Percentiles rank a stretch among this genome's conserved stretches.
phyloP scores from a whole-genome alignment of 2,888 invertebrate species.

The Falcaria lacertinaria region DNA sequence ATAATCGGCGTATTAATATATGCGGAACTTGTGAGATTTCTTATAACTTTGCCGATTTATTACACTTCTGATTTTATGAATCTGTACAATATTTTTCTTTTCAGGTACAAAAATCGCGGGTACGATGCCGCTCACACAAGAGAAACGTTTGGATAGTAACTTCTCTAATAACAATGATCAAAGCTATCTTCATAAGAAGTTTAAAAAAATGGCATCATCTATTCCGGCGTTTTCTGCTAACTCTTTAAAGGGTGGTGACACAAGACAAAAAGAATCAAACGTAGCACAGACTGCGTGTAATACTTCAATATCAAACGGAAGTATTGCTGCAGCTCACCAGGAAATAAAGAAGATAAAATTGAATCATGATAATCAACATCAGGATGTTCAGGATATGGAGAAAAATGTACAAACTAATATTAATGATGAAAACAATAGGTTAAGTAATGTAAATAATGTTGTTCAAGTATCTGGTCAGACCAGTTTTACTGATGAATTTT shows the following conservation, averaged over 20 bases:
- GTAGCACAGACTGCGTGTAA: conserved; percentile 48
- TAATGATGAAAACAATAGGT: conserved; percentile 67
- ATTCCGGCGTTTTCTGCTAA: conserved; percentile 60
- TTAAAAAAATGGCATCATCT: conserved; percentile 90
- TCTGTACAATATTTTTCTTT: conserved; percentile 25
- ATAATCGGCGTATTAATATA: no score
- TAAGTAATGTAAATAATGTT: conserved; percentile 73
- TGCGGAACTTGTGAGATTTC: no score
- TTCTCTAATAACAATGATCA: conserved; percentile 81
- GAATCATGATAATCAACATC: conserved; percentile 41
- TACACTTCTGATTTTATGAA: conserved; percentile 3
- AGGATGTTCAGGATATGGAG: conserved; percentile 43
- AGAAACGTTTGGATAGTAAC: conserved; percentile 71
- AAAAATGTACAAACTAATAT: conserved; percentile 79
- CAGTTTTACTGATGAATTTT: conserved; percentile 76
- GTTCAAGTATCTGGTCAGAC: conserved; percentile 75
- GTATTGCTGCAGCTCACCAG: conserved; percentile 69
- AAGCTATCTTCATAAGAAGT: conserved; percentile 95
- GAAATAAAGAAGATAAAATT: conserved; percentile 71
- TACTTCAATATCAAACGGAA: conserved; percentile 63
- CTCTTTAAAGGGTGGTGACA: conserved; percentile 50
- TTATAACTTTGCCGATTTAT: background rate
- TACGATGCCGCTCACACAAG: conserved; percentile 73
- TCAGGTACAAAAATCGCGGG: conserved; percentile 66
- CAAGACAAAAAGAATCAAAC: conserved; percentile 51